phyloP scores from a whole-genome alignment of 2,888 invertebrate genomes.

The Anoncus sp. region DNA sequence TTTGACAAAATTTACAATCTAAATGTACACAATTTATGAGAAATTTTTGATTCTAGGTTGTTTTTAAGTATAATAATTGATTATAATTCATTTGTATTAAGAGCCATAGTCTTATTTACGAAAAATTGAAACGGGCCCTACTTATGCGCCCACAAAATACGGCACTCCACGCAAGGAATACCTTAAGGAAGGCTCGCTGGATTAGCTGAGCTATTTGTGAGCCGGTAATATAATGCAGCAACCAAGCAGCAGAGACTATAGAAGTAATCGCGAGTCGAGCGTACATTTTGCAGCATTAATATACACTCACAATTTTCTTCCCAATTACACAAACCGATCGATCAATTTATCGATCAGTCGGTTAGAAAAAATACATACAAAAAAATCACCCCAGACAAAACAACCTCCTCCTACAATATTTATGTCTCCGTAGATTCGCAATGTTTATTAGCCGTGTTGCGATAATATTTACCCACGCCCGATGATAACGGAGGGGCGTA shows the following conservation, averaged over 20 bases:
- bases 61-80: too few relatives aligned
- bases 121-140: too few relatives aligned
- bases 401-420: background rate
- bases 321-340: background rate
- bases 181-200: slow-evolving; percentile 58
- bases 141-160: too few relatives aligned
- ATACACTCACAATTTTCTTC: background rate
- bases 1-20: too few relatives aligned
- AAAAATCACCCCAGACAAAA: background rate
- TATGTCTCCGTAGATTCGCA: background rate
- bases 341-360: slow-evolving; percentile 1
- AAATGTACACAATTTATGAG: too few relatives aligned
- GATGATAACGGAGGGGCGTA: slow-evolving; percentile 15
- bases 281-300: background rate
- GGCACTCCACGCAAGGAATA: too few relatives aligned
- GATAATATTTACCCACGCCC: slow-evolving; percentile 25
- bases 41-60: too few relatives aligned
- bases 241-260: background rate
- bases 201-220: slow-evolving; percentile 45
- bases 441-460: slow-evolving; percentile 11
- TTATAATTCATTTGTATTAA: too few relatives aligned
- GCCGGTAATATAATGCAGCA: background rate
- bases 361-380: background rate
- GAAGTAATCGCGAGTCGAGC: background rate
- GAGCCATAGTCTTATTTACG: too few relatives aligned